Evolutionary conservation across 2,113 vertebrate genomes (phyloP).

Genomic region (Apaloderma vittatum): DNA sequence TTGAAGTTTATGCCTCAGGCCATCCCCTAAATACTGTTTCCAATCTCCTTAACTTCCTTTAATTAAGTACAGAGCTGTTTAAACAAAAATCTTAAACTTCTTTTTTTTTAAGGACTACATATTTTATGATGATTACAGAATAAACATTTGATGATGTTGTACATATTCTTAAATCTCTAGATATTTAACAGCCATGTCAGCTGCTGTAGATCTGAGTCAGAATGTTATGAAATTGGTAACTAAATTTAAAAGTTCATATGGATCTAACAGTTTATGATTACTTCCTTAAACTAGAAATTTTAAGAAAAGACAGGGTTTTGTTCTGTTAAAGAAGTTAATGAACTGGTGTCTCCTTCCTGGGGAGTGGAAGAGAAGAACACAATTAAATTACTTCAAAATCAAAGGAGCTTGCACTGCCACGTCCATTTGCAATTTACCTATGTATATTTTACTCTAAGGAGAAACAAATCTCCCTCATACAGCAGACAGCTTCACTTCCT

Average conservation of each 20-base stretch:
- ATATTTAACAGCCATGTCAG: slow-evolving; percentile 10
- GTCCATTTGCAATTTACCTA: neutral
- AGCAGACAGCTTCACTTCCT: neutral
- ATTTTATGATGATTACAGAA: neutral
- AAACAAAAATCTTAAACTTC: neutral
- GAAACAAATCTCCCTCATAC: neutral
- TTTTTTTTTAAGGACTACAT: neutral
- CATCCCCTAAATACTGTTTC: neutral
- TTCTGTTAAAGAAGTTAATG: neutral
- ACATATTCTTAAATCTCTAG: neutral
- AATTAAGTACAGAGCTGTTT: neutral
- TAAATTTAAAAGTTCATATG: neutral
- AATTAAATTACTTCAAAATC: neutral
- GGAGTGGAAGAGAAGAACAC: neutral
- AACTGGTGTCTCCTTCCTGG: neutral
- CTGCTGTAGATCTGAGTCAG: neutral
- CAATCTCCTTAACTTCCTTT: neutral
- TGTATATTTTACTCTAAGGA: neutral
- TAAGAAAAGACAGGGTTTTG: neutral
- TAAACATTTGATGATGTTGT: neutral
- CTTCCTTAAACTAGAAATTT: neutral
- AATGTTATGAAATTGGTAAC: neutral
- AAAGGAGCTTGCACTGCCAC: neutral
- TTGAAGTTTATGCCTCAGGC: neutral
- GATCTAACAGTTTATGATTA: neutral